Evolutionary conservation across 2,113 vertebrate genomes (phyloP), one percentile per base, ranked within the genome.

Genomic region (Limanda limanda): DNA sequence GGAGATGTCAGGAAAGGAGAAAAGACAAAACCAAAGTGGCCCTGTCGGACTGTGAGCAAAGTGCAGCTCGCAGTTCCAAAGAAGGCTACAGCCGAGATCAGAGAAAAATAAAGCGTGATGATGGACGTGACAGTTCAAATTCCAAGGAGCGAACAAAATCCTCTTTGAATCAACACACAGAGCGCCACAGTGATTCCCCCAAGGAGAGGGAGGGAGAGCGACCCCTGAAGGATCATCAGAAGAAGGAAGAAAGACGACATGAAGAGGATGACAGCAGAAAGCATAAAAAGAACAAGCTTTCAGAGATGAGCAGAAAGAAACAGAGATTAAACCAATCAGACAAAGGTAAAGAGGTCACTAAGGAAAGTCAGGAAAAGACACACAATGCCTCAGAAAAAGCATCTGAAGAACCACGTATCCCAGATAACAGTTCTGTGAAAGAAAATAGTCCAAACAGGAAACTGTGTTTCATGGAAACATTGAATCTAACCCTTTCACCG

Each of bases 401-500:
- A n/a, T 25, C 65, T 1, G 58, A 80, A 56, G 59, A 59, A 18
- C 24, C 17, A 5, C 73, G 57, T 25, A 4, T 3, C 25, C 14
- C 17, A 0, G 68, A 71, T 40, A 86, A 79, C 31, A 78, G 20
- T 20, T 25, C 55, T 15, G 0, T 23, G 4, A 76, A 91, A 18
- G 90, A 93, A 63, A 89, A 82, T 2, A 91, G 83, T 84, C 89
- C 92, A 58, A 92, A 93, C 78, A 93, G 86, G 79, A 99, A 99
- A 79, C 89, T 98, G 65, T 96, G 95, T 76, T 99, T 99, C 88
- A 99, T 99, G 98, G 96, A 99, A 93, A 99, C 95, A 1, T 81
- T 99, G 57, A 98, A 99, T 89, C 94, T 99, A 77, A 99, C 97
- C 56, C 93, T 98, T 79, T 99, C 98, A 66, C 97, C 98, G 40